Evolutionary conservation across 2,113 vertebrate species (phyloP).

Genomic region (Galeopterus variegatus): DNA sequence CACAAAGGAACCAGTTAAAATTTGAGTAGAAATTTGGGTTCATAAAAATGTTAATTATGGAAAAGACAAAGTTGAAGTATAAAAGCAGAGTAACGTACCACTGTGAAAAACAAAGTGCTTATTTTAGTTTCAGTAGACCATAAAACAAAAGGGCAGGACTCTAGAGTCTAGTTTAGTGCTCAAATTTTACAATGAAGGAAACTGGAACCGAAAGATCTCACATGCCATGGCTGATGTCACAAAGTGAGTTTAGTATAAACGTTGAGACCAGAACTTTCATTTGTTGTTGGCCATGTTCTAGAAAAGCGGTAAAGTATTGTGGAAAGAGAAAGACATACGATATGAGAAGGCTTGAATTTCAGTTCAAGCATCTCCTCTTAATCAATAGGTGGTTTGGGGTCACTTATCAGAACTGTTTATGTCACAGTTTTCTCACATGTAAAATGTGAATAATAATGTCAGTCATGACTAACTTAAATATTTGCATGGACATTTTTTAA

Average conservation of each 20-base stretch:
- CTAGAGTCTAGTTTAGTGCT: background rate
- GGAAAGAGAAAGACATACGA: background rate
- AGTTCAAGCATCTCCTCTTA: background rate
- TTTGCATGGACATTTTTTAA: background rate
- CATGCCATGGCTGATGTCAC: background rate
- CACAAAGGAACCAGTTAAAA: background rate
- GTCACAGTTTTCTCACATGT: background rate
- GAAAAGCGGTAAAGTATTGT: background rate
- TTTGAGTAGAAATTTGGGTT: background rate
- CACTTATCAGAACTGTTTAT: background rate
- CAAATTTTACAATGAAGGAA: conserved; percentile 20
- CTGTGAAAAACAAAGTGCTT: conserved; percentile 21
- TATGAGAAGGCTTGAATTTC: background rate
- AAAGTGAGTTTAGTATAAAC: background rate
- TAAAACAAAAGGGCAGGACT: conserved; percentile 1
- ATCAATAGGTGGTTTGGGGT: background rate
- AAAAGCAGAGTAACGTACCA: background rate
- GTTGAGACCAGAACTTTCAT: background rate
- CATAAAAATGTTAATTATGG: background rate
- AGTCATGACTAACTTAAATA: background rate
- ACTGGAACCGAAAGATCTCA: background rate
- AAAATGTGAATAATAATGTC: background rate
- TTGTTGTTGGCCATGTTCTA: background rate
- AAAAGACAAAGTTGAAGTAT: background rate
- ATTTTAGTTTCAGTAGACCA: background rate